A percentile compares a stretch with the other conserved stretches of the same genome.
phyloP scores from a whole-genome alignment of 37 sponge, comb jelly and placozoan genomes.

The Diacarnus erythraeanus region DNA sequence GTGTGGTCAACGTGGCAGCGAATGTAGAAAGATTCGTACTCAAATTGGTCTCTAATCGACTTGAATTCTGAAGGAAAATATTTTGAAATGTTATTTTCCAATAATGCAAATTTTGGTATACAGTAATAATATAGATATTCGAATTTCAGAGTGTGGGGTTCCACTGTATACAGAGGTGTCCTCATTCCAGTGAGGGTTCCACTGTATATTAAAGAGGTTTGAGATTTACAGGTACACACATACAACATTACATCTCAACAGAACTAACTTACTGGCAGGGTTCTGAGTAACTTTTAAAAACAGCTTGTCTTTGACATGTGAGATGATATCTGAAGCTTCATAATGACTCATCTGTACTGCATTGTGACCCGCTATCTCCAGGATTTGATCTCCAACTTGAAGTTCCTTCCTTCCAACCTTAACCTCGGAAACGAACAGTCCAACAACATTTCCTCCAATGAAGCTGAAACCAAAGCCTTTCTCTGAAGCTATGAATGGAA shows the following conservation, averaged over 20 bases:
- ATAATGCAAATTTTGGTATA: no score
- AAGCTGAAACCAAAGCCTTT: conserved; percentile 56
- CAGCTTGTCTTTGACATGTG: conserved; percentile 5
- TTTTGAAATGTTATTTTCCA: no score
- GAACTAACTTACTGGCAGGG: conserved; percentile 35
- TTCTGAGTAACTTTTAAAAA: conserved; percentile 39
- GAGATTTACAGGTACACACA: no score
- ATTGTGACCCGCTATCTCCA: conserved; percentile 40
- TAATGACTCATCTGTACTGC: conserved; percentile 32
- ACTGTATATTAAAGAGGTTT: no score
- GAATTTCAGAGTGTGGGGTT: no score
- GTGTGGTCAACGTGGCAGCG: conserved; percentile 38
- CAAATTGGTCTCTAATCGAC: conserved; percentile 42
- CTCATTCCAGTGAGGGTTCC: no score
- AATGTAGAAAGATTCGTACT: conserved; percentile 56
- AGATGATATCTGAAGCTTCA: conserved; percentile 38
- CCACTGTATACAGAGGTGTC: no score
- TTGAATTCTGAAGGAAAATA: conserved; percentile 55
- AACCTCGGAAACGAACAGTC: conserved; percentile 58
- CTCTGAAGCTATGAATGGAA: conserved; percentile 1
- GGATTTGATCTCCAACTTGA: conserved; percentile 34
- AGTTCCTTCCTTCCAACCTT: conserved; percentile 11
- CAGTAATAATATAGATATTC: no score
- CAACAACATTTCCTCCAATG: conserved; percentile 74
- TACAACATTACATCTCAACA: not conserved